A percentile compares a stretch with the other conserved stretches of the same genome.
Conservation (phyloP, 2,888 invertebrate genomes). For the Oxyteleia sp. region DNA sequence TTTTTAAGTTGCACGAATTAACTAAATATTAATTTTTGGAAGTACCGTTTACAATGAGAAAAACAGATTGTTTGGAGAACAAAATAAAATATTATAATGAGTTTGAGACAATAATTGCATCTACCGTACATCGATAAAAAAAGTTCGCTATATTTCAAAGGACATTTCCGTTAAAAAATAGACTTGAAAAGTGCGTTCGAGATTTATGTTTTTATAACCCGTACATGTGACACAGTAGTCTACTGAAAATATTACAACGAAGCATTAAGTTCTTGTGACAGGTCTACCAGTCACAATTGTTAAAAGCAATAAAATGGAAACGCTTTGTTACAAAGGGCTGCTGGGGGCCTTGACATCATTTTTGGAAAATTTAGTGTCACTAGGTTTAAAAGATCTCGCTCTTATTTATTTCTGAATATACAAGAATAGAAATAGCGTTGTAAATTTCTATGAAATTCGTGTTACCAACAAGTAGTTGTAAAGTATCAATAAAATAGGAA, state of each 20-base stretch:
- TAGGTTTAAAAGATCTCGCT: slow-evolving; percentile 40
- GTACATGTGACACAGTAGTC: slow-evolving; percentile 44
- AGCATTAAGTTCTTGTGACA: slow-evolving; percentile 45
- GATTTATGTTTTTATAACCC: slow-evolving; percentile 64
- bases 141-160: neutral
- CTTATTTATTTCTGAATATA: slow-evolving; percentile 10
- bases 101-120: no score
- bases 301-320: slow-evolving; percentile 73
- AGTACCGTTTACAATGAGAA: no score
- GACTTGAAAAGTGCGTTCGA: slow-evolving; percentile 3
- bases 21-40: no score
- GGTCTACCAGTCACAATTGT: slow-evolving; percentile 43
- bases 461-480: slow-evolving; percentile 1
- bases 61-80: no score
- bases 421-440: slow-evolving; percentile 5
- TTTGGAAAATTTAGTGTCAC: slow-evolving; percentile 78
- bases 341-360: slow-evolving; percentile 75
- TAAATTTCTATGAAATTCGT: slow-evolving; percentile 3
- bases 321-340: slow-evolving; percentile 33
- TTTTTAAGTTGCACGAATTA: no score
- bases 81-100: no score
- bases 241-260: slow-evolving; percentile 28
- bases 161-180: neutral
- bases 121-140: no score
- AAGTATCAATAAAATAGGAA: no score